phyloP scores from a whole-genome alignment of 2,113 vertebrate genomes.

The Saimiri boliviensis region DNA sequence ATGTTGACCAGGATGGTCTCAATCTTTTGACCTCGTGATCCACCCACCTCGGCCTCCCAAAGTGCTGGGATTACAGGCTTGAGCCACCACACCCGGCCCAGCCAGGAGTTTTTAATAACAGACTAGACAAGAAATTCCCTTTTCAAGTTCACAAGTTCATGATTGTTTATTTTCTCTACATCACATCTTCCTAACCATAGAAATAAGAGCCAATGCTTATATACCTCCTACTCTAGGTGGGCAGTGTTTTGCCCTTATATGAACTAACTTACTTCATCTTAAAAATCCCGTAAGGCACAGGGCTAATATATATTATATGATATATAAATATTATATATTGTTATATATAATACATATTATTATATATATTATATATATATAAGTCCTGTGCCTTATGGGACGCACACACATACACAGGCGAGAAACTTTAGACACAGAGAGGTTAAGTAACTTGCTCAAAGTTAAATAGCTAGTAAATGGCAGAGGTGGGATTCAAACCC shows the following conservation, averaged over 20 bases:
- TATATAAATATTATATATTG: too few species aligned
- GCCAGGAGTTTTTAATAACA: background rate
- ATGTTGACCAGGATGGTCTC: too few species aligned
- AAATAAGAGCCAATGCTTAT: background rate
- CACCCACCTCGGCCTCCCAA: too few species aligned
- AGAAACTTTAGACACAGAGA: background rate
- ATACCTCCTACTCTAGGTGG: background rate
- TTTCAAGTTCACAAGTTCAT: background rate
- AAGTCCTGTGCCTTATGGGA: too few species aligned
- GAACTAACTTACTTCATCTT: background rate
- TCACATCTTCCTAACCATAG: background rate
- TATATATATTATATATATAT: too few species aligned
- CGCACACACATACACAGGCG: background rate
- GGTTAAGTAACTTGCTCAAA: background rate
- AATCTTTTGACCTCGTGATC: too few species aligned
- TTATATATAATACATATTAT: too few species aligned
- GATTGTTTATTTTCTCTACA: background rate
- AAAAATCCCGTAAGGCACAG: background rate
- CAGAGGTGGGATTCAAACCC: background rate
- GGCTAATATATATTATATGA: background rate
- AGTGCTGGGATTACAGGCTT: too few species aligned
- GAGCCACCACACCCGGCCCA: too few species aligned
- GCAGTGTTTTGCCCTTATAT: background rate
- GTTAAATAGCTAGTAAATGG: background rate
- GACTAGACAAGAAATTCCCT: background rate